Evolutionary conservation across 2,113 vertebrate genomes (phyloP), one percentile per base, ranked within the genome.

Genomic region (Myotis lucifugus): DNA sequence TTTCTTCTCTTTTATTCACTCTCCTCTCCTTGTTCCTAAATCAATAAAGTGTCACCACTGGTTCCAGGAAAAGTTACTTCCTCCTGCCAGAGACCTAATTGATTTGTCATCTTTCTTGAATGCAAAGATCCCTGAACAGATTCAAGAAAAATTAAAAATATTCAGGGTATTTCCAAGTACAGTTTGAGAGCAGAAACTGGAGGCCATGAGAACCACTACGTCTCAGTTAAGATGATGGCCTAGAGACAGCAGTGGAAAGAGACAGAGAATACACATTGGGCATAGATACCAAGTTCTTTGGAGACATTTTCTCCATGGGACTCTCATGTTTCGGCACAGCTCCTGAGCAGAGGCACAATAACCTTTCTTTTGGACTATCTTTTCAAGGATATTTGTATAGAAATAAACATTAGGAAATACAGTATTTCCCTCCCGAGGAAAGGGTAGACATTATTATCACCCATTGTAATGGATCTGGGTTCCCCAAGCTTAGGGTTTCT

Each of bases 131-230:
- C n/a, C 52, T 54, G n/a, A 8, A 19, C 77, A 72, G 8, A 79
- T 29, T 83, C 56, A 73, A 83, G 13, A 34, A 89, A 86, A 93
- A 89, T 29, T 74, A 91, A 89, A 46, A 52, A 86, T 32, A 50
- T 9, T 19, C 12, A 66, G 40, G 21, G 32, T 59, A 69, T 84
- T 79, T 74, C n/a, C 64, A 89, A 85, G 40, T 50, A 59, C 5
- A 37, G 2, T 34, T 67, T 90, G 61, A 90, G 15, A 93, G 42
- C 54, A 93, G 42, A 94, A 84, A 70, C 42, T 42, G 9, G 15
- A 69, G 27, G 1, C 37, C 34, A 3, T 27, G n/a, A 90, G 29
- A 66, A 64, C 25, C 0, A 9, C 13, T 19, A 18, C 23, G 29
- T 69, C 25, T 50, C 2, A 19, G 2, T 52, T 17, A 32, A 52